Percentiles rank a stretch among this genome's conserved stretches.
phyloP scores from a whole-genome alignment of 1,140 invertebrate species.

The Sipha flava region DNA sequence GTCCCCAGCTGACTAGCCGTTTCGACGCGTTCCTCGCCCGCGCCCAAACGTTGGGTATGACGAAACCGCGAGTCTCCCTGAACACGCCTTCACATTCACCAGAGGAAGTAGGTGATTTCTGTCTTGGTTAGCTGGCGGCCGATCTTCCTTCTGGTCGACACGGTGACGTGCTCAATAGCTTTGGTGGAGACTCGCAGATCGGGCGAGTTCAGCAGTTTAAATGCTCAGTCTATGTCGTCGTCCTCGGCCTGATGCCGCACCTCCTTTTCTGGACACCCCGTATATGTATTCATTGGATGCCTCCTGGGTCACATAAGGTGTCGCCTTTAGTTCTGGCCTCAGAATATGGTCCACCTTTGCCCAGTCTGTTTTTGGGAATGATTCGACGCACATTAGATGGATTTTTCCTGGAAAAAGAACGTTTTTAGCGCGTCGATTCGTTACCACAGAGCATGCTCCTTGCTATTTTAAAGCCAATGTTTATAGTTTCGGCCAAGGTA shows the following conservation, averaged over 20 bases:
- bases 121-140: too few relatives aligned
- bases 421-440: not conserved
- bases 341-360: too few relatives aligned
- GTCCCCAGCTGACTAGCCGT: too few relatives aligned
- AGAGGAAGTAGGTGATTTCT: not conserved
- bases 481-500: accelerated
- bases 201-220: accelerated
- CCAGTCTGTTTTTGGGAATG: not conserved
- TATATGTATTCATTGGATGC: not conserved
- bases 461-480: accelerated
- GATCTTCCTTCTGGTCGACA: too few relatives aligned
- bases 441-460: not conserved
- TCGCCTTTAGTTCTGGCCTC: too few relatives aligned
- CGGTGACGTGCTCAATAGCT: too few relatives aligned
- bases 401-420: not conserved
- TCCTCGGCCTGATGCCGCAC: not conserved
- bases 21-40: not conserved
- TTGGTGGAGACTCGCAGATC: not conserved
- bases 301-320: not conserved
- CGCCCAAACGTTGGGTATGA: not conserved
- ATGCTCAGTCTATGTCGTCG: not conserved
- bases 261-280: accelerated
- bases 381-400: too few relatives aligned
- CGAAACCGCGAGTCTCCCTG: not conserved
- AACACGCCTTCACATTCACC: not conserved